Conservation (phyloP, 2,797 vertebrate genomes). For the Babyrousa celebensis region DNA sequence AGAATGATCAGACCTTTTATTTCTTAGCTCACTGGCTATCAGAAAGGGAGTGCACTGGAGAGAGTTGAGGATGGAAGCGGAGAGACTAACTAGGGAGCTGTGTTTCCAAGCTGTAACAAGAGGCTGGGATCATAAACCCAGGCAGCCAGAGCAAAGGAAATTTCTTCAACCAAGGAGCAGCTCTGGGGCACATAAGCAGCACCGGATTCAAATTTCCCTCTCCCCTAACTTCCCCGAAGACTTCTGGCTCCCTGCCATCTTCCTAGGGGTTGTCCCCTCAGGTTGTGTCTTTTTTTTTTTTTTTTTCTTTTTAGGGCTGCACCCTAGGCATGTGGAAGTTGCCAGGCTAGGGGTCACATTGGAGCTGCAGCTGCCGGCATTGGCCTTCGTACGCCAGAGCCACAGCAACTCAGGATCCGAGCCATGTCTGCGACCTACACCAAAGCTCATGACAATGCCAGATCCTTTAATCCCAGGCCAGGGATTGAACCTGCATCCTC, state of each 20-base stretch:
- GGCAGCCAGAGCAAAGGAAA: neutral
- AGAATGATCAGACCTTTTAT: neutral
- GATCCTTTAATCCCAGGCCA: no score
- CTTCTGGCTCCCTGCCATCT: rapidly evolving
- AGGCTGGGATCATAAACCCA: neutral
- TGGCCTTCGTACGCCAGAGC: no score
- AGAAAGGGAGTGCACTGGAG: neutral
- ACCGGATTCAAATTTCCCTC: rapidly evolving
- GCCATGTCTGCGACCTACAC: no score
- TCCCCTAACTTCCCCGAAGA: neutral
- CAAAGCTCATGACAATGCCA: no score
- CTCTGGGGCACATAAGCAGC: neutral
- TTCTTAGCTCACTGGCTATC: neutral
- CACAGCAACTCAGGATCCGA: no score
- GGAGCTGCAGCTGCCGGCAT: no score
- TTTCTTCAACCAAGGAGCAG: neutral
- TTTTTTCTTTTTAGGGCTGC: no score
- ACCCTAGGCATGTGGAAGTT: no score
- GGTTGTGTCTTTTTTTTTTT: no score
- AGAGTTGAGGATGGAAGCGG: neutral
- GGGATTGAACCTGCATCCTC: no score
- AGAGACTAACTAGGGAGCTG: neutral
- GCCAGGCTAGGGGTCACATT: no score
- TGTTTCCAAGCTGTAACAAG: neutral
- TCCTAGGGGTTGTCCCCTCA: no score